A percentile compares a stretch with the other conserved stretches of the same genome.
These are phyloP conservation scores for Macrophya alboannulata DNA, from an alignment of 2,888 invertebrate species.

Conservation along the genomic window DNA sequence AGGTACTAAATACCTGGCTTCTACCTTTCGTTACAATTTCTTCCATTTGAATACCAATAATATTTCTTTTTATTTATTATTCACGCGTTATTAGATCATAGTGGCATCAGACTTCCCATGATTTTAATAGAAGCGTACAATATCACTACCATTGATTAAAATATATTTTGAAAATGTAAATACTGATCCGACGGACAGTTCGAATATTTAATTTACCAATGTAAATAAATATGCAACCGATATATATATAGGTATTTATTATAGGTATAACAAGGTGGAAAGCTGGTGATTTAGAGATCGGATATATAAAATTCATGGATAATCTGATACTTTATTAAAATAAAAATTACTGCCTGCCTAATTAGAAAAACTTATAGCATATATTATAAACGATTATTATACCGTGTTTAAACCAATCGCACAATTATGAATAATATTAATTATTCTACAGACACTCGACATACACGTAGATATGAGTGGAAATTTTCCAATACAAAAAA, in stretches of 20 bases:
- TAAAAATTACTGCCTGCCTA: slow-evolving; percentile 38
- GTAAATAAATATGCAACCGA: neutral
- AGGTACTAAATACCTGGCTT: slow-evolving; percentile 70
- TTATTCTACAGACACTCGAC: slow-evolving; percentile 40
- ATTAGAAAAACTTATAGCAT: neutral
- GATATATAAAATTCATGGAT: slow-evolving; percentile 12
- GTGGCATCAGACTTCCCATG: slow-evolving; percentile 19
- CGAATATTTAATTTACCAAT: neutral
- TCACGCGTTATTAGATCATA: neutral
- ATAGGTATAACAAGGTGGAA: neutral
- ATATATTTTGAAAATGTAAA: neutral
- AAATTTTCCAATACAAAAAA: neutral
- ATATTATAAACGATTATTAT: neutral
- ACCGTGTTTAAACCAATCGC: slow-evolving; percentile 22
- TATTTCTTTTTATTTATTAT: slow-evolving; percentile 57
- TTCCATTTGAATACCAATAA: slow-evolving; percentile 80
- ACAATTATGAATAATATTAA: slow-evolving; percentile 1
- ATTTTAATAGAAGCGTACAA: neutral
- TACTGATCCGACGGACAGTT: neutral
- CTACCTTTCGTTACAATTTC: slow-evolving; percentile 64
- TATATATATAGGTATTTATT: neutral
- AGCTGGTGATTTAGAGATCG: neutral
- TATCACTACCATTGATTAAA: neutral
- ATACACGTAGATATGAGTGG: slow-evolving; percentile 2
- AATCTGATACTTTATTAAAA: neutral